Evolutionary conservation across 2,113 vertebrate species (phyloP).

Genomic region (Maccullochella peelii): DNA sequence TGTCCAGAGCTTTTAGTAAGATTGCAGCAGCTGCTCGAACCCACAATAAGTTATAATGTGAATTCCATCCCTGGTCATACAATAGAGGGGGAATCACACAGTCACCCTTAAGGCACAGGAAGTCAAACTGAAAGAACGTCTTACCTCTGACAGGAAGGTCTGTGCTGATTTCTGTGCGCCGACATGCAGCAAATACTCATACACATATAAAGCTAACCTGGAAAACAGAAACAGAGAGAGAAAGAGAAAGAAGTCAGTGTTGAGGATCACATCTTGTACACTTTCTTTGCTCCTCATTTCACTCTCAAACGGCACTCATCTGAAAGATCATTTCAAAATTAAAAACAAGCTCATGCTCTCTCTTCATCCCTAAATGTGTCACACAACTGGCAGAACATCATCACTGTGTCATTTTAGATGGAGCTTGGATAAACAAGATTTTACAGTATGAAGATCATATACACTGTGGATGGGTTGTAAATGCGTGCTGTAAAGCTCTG

Average conservation of each 20-base stretch:
- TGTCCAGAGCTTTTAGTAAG: slow-evolving; percentile 8
- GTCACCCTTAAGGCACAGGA: slow-evolving; percentile 57
- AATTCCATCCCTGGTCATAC: slow-evolving; percentile 65
- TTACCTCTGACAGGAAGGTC: slow-evolving; percentile 94
- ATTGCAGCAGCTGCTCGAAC: slow-evolving; percentile 57
- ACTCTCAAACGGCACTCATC: neutral
- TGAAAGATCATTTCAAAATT: slow-evolving; percentile 1
- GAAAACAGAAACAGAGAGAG: slow-evolving; percentile 63
- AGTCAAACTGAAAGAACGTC: slow-evolving; percentile 64
- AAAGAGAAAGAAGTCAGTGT: slow-evolving; percentile 39
- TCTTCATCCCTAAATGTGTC: neutral
- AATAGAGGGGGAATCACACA: slow-evolving; percentile 66
- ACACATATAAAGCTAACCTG: slow-evolving; percentile 93
- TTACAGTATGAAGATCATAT: slow-evolving; percentile 54
- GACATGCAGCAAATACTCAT: slow-evolving; percentile 92
- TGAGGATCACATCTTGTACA: slow-evolving; percentile 20
- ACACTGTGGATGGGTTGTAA: slow-evolving; percentile 51
- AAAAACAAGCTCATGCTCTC: neutral
- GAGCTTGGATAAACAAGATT: slow-evolving; percentile 51
- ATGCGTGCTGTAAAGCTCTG: slow-evolving; percentile 66
- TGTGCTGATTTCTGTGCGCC: slow-evolving; percentile 94
- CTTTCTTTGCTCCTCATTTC: neutral
- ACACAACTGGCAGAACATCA: slow-evolving; percentile 30
- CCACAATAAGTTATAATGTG: slow-evolving; percentile 50
- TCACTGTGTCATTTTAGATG: slow-evolving; percentile 40